These are phyloP conservation scores for Nesogale talazaci DNA, from an alignment of 2,113 vertebrate species.

Conservation along the genomic window DNA sequence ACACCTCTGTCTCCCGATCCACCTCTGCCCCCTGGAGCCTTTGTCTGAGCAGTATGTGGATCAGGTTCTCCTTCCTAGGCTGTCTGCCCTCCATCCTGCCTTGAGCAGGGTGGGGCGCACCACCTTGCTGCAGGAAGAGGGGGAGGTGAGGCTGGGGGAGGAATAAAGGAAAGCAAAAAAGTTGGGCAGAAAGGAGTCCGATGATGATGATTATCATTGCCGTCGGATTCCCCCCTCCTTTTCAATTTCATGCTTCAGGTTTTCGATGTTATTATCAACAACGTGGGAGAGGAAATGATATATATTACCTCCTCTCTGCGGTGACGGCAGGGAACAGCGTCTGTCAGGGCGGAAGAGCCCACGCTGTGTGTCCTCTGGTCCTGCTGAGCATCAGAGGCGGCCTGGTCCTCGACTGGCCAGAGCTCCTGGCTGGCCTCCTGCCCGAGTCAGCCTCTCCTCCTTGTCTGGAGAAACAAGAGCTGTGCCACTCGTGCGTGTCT, in stretches of 20 bases:
- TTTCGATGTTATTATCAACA: neutral
- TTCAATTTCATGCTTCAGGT: slow-evolving; percentile 67
- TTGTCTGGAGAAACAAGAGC: too few relatives aligned
- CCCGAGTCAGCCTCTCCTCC: accelerated
- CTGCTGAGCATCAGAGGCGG: neutral
- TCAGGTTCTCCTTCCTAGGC: too few relatives aligned
- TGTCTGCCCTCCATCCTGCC: too few relatives aligned
- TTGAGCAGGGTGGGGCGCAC: too few relatives aligned
- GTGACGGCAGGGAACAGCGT: neutral
- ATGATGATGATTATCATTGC: neutral
- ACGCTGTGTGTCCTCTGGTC: accelerated
- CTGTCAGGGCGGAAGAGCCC: neutral
- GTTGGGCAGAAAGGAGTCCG: neutral
- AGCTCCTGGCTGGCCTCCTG: accelerated
- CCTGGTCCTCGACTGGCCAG: neutral
- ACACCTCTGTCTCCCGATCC: neutral
- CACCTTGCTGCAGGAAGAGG: neutral
- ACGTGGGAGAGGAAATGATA: neutral
- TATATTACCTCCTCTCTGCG: neutral
- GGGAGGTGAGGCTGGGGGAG: neutral
- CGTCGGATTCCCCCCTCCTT: neutral
- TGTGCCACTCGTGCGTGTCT: too few relatives aligned
- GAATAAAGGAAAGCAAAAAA: neutral
- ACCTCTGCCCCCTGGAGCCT: neutral
- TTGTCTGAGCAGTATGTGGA: too few relatives aligned